phyloP scores from a whole-genome alignment of 2,113 vertebrate species.

The Nothobranchius furzeri region DNA sequence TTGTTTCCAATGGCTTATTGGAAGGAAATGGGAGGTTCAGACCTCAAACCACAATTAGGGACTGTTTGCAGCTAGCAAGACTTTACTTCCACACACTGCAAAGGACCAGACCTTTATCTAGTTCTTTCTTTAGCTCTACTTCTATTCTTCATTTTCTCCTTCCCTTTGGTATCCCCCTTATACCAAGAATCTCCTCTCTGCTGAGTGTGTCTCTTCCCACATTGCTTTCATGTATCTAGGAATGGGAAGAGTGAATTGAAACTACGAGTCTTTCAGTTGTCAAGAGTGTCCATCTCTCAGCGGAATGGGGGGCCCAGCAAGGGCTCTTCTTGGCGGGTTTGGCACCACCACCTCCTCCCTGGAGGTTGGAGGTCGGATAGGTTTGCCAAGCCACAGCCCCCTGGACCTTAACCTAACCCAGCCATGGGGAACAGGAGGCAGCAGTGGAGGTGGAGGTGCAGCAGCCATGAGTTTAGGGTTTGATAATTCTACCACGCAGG shows the following conservation, averaged over 20 bases:
- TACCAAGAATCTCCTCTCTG: slow-evolving; percentile 17
- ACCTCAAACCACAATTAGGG: slow-evolving; percentile 16
- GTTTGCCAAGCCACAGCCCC: slow-evolving; percentile 79
- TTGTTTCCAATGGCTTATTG: slow-evolving; percentile 21
- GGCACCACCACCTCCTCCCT: slow-evolving; percentile 81
- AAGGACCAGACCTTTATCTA: slow-evolving; percentile 8
- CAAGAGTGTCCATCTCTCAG: slow-evolving; percentile 1
- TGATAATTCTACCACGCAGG: slow-evolving; percentile 71
- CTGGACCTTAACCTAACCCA: slow-evolving; percentile 76
- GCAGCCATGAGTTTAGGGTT: slow-evolving; percentile 58
- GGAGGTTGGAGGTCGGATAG: slow-evolving; percentile 79
- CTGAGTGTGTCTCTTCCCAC: neutral
- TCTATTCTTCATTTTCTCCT: neutral
- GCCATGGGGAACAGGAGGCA: slow-evolving; percentile 73
- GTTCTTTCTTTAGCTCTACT: neutral
- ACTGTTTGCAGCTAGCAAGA: slow-evolving; percentile 25
- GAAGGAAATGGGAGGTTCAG: slow-evolving; percentile 35
- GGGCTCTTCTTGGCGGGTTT: slow-evolving; percentile 77
- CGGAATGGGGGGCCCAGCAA: slow-evolving; percentile 80
- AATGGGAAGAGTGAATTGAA: slow-evolving; percentile 17
- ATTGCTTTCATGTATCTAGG: slow-evolving; percentile 4
- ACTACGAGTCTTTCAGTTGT: neutral
- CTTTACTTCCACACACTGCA: slow-evolving; percentile 8
- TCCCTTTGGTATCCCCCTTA: neutral
- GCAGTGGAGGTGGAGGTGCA: slow-evolving; percentile 34